Base-by-base conservation (phyloP, 2,113 vertebrate species). In the Serilophus lunatus region DNA sequence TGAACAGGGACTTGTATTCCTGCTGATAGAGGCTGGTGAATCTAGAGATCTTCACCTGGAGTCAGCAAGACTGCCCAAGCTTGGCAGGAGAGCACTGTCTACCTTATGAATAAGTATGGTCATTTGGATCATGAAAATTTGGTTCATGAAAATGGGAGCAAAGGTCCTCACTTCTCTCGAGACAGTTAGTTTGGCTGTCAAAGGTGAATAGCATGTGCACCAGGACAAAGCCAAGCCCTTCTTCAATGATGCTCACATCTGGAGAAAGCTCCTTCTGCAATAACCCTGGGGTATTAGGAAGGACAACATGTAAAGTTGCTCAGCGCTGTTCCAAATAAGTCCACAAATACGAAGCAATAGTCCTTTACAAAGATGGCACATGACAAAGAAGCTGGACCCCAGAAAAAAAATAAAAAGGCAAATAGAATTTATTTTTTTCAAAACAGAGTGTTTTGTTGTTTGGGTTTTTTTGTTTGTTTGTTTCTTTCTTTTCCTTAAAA, bases 401-500 rank as follows among this genome's bases (percentile, higher is more conserved):
- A 64, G 16, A 53, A 84, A 69, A 77, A 40, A 57, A 84, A 69
- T 68, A 40, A 12, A 28, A 54, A 85, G 8, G 68, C 10, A 69
- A 26, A 54, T 1, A 28, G 5, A 66, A 10, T 4, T 7, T 68
- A 26, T 38, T 65, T 18, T 4, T 57, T 28, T 35, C 24, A 23
- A 25, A 75, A n/a, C 33, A 18, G 17, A 28, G 6, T 64, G 13
- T 12, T n/a, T 63, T 42, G 18, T 20, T 50, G 50, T 42, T 42
- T 33, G 6, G 2, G 0, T 60, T 61, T 65, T 49, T 69, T 65
- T 4, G n/a, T n/a, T n/a, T n/a, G n/a, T n/a, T n/a, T n/a, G n/a
- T n/a, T n/a, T n/a, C n/a, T n/a, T n/a, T n/a, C n/a, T n/a, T n/a
- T n/a, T n/a, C n/a, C 23, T 36, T 35, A 60, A 76, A 53, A 79